Evolutionary conservation across 1,140 invertebrate genomes (phyloP), one percentile per base, ranked within the genome.

Genomic region (Ostrea edulis): DNA sequence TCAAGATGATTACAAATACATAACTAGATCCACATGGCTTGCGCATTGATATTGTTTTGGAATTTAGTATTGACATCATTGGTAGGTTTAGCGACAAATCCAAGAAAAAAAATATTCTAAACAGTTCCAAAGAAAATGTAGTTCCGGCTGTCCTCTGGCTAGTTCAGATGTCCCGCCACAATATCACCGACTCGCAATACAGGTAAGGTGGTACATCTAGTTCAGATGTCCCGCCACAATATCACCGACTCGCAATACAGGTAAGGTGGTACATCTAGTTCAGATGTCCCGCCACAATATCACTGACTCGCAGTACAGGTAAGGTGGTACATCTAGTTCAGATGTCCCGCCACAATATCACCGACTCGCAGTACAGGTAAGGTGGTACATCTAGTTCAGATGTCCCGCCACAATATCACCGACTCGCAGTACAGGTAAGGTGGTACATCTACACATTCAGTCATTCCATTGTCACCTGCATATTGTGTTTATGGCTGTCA

Each of bases 61-160:
- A 44, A 2, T 44, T 44, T 44, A 5, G 35, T 44, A 44, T 44
- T 44, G 35, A 44, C 35, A 44, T 44, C 5, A 5, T 44, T 44
- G 25, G 68, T 35, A 77, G 68, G 68, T 29, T 25, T 77, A 25
- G 14, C 29, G 29, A 25, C 9, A 14, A 35, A 25, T 77, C 25
- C 68, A 8, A 77, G 68, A 77, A 77, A 77, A 77, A 77, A 25
- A 77, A 77, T 77, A 14, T 5, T 9, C 68, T 77, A 11, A 29
- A 77, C 68, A 35, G 29, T 25, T 77, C 68, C 25, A 77, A 77
- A 35, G 29, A 77, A 8, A 77, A 11, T 14, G 22, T 77, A 3
- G 68, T 29, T 11, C 68, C 68, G 68, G 11, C 68, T 29, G 68
- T 77, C 3, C 29, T 77, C 29, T 77, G 68, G 68, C 68, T 35